Evolutionary conservation across 1,140 invertebrate species (phyloP).

Genomic region (Drosophila athabasca): DNA sequence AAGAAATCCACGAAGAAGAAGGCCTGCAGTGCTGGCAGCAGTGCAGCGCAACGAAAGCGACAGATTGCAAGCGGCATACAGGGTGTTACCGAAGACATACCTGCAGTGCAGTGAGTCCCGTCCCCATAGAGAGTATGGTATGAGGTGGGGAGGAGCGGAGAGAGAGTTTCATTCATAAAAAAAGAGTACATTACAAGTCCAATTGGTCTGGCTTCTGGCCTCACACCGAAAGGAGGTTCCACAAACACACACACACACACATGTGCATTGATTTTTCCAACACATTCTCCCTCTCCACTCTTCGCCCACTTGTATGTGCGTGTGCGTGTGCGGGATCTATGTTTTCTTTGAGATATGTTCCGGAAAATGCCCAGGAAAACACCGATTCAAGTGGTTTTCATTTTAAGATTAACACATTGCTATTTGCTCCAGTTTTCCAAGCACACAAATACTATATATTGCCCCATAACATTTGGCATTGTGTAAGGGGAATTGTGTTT

Average conservation of each 20-base stretch:
- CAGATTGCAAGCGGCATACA: constrained; percentile 27
- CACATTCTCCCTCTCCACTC: constrained; percentile 7
- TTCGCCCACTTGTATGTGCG: constrained; percentile 3
- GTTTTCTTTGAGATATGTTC: constrained; percentile 24
- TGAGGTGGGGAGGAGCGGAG: not conserved
- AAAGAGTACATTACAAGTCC: constrained; percentile 50
- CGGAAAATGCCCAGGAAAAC: constrained; percentile 26
- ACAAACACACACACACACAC: constrained; percentile 45
- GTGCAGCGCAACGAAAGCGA: constrained; percentile 7
- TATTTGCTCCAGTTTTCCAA: constrained; percentile 40
- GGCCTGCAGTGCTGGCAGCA: constrained; percentile 2
- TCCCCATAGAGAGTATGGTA: constrained; percentile 20
- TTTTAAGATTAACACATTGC: constrained; percentile 58
- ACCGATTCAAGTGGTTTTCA: constrained; percentile 62
- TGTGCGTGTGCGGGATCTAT: constrained; percentile 2
- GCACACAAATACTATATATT: constrained; percentile 38
- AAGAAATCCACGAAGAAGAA: constrained; percentile 11
- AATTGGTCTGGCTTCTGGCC: constrained; percentile 45
- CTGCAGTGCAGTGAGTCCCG: constrained; percentile 50
- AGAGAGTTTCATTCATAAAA: constrained; percentile 73
- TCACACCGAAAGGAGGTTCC: not conserved
- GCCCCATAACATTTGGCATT: constrained; percentile 5
- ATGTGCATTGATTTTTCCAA: constrained; percentile 77
- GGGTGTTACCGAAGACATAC: constrained; percentile 42
- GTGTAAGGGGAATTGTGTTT: not conserved